These are phyloP conservation scores for Ennomos fuscantarius DNA, from an alignment of 2,888 invertebrate species.

Conservation along the genomic window DNA sequence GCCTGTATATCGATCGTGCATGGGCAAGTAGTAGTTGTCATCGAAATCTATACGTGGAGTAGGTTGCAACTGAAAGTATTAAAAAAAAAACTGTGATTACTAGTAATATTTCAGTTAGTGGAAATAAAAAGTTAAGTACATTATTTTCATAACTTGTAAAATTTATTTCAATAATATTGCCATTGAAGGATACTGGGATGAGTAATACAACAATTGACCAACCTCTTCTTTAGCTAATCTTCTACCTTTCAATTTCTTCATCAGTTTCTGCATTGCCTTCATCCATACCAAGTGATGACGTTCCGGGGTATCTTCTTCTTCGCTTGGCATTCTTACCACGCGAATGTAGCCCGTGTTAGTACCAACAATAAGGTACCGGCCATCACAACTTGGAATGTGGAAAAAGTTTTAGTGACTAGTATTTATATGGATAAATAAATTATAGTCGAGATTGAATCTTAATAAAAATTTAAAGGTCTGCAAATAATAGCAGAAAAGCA, in stretches of 20 bases:
- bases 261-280: slow-evolving; percentile 58
- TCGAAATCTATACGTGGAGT: slow-evolving; percentile 71
- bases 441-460: too few species aligned
- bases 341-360: slow-evolving; percentile 75
- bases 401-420: not conserved
- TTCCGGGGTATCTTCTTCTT: slow-evolving; percentile 66
- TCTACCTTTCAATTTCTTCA: slow-evolving; percentile 74
- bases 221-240: slow-evolving; percentile 76
- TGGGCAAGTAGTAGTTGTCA: slow-evolving; percentile 88
- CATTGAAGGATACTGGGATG: not conserved
- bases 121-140: too few species aligned
- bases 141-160: not conserved
- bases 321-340: slow-evolving; percentile 69
- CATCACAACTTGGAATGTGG: slow-evolving; percentile 59
- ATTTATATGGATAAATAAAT: not conserved
- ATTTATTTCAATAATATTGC: not conserved
- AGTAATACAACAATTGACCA: slow-evolving; percentile 24
- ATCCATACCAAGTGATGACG: slow-evolving; percentile 61
- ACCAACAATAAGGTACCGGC: slow-evolving; percentile 65
- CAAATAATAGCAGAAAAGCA: too few species aligned
- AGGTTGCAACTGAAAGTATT: slow-evolving; percentile 63
- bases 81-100: too few species aligned
- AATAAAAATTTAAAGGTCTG: too few species aligned
- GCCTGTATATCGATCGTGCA: slow-evolving; percentile 91
- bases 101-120: too few species aligned